Percentiles rank a stretch among this genome's conserved stretches.
phyloP scores from a whole-genome alignment of 2,113 vertebrate species.

The Perognathus longimembris region DNA sequence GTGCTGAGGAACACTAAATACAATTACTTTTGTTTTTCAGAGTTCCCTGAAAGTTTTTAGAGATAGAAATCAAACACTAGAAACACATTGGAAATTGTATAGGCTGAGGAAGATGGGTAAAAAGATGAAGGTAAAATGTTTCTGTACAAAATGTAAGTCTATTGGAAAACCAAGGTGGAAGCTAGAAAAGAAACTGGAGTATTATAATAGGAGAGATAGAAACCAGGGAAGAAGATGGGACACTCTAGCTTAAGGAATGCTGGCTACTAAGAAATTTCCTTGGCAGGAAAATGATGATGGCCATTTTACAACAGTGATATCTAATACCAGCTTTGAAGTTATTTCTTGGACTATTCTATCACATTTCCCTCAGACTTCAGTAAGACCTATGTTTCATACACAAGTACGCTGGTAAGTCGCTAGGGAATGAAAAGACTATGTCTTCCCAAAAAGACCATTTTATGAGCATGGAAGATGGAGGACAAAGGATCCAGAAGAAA shows the following conservation, averaged over 20 bases:
- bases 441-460: neutral
- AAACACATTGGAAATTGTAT: neutral
- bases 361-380: neutral
- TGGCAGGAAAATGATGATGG: neutral
- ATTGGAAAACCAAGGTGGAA: neutral
- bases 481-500: neutral
- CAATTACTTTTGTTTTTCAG: neutral
- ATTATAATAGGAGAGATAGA: neutral
- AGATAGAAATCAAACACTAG: neutral
- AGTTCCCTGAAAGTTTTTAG: neutral
- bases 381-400: neutral
- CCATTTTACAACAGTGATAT: neutral
- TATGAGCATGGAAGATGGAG: neutral
- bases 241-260: neutral
- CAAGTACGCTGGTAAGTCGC: neutral
- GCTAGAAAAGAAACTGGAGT: neutral
- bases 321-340: slow-evolving; percentile 24
- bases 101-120: neutral
- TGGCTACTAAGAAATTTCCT: neutral
- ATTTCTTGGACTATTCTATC: neutral
- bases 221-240: neutral
- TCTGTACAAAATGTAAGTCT: neutral
- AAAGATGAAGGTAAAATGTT: neutral
- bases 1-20: neutral
- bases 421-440: neutral